Percentiles rank a stretch among this genome's conserved stretches.
Conservation (phyloP, 2,888 invertebrate genomes). For the Orchesella flavescens region DNA sequence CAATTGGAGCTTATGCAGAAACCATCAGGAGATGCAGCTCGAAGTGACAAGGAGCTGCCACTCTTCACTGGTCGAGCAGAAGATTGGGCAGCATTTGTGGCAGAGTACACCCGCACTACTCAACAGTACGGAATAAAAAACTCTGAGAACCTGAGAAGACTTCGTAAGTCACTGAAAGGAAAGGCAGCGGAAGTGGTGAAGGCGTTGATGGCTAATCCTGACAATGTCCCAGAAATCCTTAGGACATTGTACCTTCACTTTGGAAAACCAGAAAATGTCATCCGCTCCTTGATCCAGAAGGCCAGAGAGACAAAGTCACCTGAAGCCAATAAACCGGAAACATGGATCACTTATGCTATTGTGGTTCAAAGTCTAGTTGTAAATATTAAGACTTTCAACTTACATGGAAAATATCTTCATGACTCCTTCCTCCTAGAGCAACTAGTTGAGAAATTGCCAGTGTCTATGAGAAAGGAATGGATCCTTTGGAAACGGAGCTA, state of each 20-base stretch:
- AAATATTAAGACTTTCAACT: neutral
- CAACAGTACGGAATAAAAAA: neutral
- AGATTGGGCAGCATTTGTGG: neutral
- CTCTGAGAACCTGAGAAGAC: neutral
- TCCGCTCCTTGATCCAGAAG: neutral
- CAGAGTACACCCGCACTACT: neutral
- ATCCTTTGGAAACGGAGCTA: no score
- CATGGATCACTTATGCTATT: neutral
- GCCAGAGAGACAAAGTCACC: neutral
- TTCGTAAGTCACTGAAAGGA: neutral
- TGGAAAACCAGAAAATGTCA: neutral
- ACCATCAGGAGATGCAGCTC: neutral
- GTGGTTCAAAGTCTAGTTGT: neutral
- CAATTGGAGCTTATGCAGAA: neutral
- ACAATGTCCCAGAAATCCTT: neutral
- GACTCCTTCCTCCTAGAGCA: neutral
- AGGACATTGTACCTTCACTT: neutral
- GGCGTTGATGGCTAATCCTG: neutral
- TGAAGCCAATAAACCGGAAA: neutral
- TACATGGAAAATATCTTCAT: neutral
- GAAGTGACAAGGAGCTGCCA: slow-evolving; percentile 36
- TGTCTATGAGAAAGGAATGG: no score
- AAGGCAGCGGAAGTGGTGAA: neutral
- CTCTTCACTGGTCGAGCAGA: neutral
- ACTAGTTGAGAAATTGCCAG: neutral